These are phyloP conservation scores for Cantharis lateralis DNA, from an alignment of 2,888 invertebrate species.

Conservation along the genomic window DNA sequence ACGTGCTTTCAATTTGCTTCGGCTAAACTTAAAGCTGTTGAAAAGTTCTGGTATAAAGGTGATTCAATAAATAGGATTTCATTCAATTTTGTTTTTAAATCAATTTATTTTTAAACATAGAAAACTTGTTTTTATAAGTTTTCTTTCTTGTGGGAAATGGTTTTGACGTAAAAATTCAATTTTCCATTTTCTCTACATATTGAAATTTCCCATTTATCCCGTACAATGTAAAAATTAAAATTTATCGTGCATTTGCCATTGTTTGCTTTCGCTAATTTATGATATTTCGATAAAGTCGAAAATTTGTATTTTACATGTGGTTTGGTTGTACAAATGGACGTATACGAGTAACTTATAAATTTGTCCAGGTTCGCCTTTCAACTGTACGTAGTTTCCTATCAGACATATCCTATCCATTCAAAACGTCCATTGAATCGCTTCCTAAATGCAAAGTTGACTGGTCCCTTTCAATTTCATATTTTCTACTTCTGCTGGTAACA, in stretches of 20 bases:
- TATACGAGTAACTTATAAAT: neutral
- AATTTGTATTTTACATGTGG: neutral
- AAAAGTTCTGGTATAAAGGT: neutral
- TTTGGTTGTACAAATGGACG: neutral
- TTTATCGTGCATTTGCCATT: neutral
- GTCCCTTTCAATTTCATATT: slow-evolving; percentile 5
- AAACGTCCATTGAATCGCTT: slow-evolving; percentile 11
- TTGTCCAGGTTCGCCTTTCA: slow-evolving; percentile 6
- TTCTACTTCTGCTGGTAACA: neutral
- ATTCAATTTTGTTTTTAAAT: neutral
- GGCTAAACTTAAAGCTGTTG: neutral
- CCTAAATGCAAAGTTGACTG: slow-evolving; percentile 3
- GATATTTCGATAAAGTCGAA: neutral
- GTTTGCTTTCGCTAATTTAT: neutral
- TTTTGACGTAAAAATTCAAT: neutral
- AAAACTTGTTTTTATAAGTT: neutral
- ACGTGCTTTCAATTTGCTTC: slow-evolving; percentile 4
- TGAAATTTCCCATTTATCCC: neutral
- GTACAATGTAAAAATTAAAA: neutral
- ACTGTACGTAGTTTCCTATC: slow-evolving; percentile 4
- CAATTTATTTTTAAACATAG: neutral
- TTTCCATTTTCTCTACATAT: neutral
- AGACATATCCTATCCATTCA: slow-evolving; percentile 8
- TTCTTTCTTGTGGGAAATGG: neutral
- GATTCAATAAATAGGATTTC: slow-evolving; percentile 3